Percentiles rank a stretch among this genome's conserved stretches.
These are phyloP conservation scores for Thera obeliscata DNA, from an alignment of 2,888 invertebrate genomes.

Conservation along the genomic window DNA sequence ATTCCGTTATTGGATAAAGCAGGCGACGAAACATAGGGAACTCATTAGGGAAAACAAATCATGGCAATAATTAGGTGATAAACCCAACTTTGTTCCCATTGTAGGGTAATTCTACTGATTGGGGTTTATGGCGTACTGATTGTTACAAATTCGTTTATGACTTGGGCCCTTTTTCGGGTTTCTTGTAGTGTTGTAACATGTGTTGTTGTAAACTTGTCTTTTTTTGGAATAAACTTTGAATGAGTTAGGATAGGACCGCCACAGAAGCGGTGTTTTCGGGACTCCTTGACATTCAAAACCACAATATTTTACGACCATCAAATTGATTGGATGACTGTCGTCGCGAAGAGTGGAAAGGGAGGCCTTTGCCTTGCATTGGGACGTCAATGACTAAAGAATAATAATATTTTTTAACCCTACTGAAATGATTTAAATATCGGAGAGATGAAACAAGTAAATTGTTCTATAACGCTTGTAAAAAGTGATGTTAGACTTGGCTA, in stretches of 20 bases:
- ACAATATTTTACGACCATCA: too few species aligned
- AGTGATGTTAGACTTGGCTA: too few species aligned
- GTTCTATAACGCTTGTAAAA: too few species aligned
- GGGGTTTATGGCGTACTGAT: constrained; percentile 72
- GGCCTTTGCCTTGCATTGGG: too few species aligned
- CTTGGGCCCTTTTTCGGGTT: constrained; percentile 36
- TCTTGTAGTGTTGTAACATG: constrained; percentile 34
- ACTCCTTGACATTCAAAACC: neutral
- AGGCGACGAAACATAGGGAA: constrained; percentile 63
- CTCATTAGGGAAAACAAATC: constrained; percentile 81
- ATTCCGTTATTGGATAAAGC: constrained; percentile 31
- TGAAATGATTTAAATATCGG: too few species aligned
- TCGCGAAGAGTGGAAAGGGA: too few species aligned
- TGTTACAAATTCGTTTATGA: constrained; percentile 80
- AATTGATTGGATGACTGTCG: too few species aligned
- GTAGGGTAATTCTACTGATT: constrained; percentile 72
- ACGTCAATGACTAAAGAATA: too few species aligned
- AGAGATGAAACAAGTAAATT: too few species aligned
- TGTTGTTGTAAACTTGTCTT: constrained; percentile 16
- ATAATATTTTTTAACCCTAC: too few species aligned
- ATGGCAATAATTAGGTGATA: constrained; percentile 77
- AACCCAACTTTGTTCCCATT: constrained; percentile 71
- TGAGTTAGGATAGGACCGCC: neutral
- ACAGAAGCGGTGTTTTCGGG: neutral
- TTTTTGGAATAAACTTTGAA: constrained; percentile 2